Evolutionary conservation across 2,113 vertebrate genomes (phyloP).

Genomic region (Syngnathoides biaculeatus): DNA sequence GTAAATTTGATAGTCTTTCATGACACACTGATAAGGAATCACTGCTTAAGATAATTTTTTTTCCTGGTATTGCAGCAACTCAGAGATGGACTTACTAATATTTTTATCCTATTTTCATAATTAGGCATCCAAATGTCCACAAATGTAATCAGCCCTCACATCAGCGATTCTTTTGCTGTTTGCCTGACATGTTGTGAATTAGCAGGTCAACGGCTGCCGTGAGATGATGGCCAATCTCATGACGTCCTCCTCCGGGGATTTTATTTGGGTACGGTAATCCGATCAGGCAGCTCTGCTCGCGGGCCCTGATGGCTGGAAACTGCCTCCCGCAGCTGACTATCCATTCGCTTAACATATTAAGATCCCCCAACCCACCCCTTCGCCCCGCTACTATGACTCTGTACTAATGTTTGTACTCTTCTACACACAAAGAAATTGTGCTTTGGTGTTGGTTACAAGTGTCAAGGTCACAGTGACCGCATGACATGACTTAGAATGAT

Average conservation of each 20-base stretch:
- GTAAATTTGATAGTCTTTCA: neutral
- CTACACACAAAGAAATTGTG: neutral
- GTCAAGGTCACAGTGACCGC: neutral
- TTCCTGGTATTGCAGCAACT: neutral
- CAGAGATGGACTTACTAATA: neutral
- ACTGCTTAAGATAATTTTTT: neutral
- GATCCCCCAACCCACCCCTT: neutral
- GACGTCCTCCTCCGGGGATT: slow-evolving; percentile 70
- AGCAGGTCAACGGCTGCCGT: slow-evolving; percentile 87
- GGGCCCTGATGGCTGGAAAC: slow-evolving; percentile 33
- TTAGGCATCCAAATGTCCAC: neutral
- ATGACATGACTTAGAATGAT: neutral
- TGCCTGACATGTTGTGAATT: slow-evolving; percentile 63
- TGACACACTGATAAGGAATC: neutral
- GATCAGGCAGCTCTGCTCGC: slow-evolving; percentile 26
- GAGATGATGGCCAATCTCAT: slow-evolving; percentile 74
- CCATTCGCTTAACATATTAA: slow-evolving; percentile 18
- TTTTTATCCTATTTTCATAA: neutral
- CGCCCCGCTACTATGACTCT: slow-evolving; percentile 47
- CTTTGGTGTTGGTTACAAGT: neutral
- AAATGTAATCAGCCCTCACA: neutral
- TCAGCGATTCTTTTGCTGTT: slow-evolving; percentile 1
- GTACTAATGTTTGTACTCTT: slow-evolving; percentile 1
- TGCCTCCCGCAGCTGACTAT: slow-evolving; percentile 26
- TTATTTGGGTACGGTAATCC: slow-evolving; percentile 86